These are phyloP conservation scores for Glomeris marginata DNA, from an alignment of 2,888 invertebrate genomes.

Conservation along the genomic window DNA sequence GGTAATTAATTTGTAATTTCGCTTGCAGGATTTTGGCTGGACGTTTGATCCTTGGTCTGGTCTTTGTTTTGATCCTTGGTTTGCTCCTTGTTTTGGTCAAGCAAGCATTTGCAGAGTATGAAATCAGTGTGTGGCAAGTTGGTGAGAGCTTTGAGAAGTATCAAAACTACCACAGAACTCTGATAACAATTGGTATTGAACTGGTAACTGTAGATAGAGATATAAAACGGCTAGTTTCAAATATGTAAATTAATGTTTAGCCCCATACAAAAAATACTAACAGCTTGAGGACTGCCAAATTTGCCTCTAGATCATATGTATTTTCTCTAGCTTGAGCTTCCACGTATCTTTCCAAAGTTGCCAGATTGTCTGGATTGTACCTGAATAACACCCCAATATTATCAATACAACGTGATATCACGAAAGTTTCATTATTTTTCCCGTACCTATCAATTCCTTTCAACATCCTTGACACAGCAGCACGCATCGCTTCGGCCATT, in stretches of 20 bases:
- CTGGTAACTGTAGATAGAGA: constrained; percentile 48
- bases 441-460: constrained; percentile 79
- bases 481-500: constrained; percentile 72
- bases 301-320: constrained; percentile 92
- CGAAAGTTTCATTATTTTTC: background rate
- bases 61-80: too few relatives aligned
- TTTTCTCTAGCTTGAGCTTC: constrained; percentile 85
- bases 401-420: background rate
- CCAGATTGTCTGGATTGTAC: constrained; percentile 91
- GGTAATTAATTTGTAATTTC: too few relatives aligned
- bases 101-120: constrained; percentile 89
- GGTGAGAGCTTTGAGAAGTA: constrained; percentile 86
- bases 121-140: constrained; percentile 97
- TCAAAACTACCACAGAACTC: constrained; percentile 67
- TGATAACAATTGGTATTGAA: constrained; percentile 82
- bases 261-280: constrained; percentile 18
- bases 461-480: constrained; percentile 68
- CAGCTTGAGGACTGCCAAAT: constrained; percentile 86
- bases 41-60: too few relatives aligned
- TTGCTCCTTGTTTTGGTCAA: too few relatives aligned
- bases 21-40: too few relatives aligned
- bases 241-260: constrained; percentile 1
- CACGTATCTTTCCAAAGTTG: constrained; percentile 78
- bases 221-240: background rate
- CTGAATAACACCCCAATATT: constrained; percentile 37